Percentiles rank a stretch among this genome's conserved stretches.
phyloP scores from a whole-genome alignment of 2,113 vertebrate species.

The Marmota flaviventris region DNA sequence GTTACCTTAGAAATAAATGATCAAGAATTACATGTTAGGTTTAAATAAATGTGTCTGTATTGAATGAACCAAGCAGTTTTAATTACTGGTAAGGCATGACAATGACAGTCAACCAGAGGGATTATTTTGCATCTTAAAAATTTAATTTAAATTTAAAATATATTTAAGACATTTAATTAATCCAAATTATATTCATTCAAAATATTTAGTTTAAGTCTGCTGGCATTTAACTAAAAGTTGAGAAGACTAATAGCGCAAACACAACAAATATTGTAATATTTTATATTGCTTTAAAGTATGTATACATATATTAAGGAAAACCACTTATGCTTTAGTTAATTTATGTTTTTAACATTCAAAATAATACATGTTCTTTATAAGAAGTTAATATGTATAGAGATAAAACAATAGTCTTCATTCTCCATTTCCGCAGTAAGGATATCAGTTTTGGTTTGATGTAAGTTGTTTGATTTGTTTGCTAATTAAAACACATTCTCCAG shows the following conservation, averaged over 20 bases:
- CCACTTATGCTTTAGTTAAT: not conserved
- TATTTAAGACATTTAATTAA: not conserved
- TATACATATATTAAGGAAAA: not conserved
- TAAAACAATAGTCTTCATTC: not conserved
- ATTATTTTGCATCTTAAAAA: not conserved
- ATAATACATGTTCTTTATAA: not conserved
- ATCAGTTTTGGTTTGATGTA: not conserved
- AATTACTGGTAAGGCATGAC: not conserved
- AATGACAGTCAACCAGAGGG: not conserved
- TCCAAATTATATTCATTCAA: not conserved
- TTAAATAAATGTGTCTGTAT: not conserved
- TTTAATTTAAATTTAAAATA: not conserved
- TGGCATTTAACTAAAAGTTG: not conserved
- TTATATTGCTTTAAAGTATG: not conserved
- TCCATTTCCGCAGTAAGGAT: not conserved
- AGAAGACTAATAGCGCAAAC: not conserved
- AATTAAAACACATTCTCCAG: not conserved
- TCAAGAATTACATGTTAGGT: not conserved
- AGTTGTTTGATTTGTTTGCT: not conserved
- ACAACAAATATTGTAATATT: not conserved
- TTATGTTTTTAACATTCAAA: not conserved
- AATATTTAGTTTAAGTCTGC: slow-evolving; percentile 1
- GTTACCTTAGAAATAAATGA: not conserved
- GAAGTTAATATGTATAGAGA: not conserved
- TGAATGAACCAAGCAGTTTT: not conserved